Percentiles rank a stretch among this genome's conserved stretches.
phyloP scores from a whole-genome alignment of 2,113 vertebrate genomes.

The Halichoerus grypus region DNA sequence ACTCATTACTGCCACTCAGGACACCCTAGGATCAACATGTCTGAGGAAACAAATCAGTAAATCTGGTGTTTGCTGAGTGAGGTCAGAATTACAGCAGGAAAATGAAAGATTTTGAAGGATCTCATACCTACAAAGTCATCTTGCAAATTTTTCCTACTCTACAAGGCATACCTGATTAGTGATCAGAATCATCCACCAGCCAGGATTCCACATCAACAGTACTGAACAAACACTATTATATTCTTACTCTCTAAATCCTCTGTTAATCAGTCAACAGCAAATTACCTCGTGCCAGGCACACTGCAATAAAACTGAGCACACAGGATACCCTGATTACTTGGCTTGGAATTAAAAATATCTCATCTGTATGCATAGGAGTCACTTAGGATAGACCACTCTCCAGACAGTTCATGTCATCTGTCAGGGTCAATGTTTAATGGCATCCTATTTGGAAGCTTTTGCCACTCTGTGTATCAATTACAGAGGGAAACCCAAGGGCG shows the following conservation, averaged over 20 bases:
- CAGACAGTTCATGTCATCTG: neutral
- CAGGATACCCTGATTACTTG: neutral
- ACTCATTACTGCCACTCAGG: neutral
- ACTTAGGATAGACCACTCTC: neutral
- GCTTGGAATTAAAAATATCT: constrained; percentile 20
- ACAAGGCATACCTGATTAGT: neutral
- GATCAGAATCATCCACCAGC: neutral
- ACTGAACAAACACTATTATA: constrained; percentile 26
- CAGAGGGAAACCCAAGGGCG: neutral
- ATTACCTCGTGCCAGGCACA: neutral
- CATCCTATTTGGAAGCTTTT: neutral
- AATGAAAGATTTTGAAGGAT: neutral
- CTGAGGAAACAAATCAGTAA: constrained; percentile 10
- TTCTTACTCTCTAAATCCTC: neutral
- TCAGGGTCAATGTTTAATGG: neutral
- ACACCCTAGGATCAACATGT: neutral
- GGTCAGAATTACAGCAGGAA: constrained; percentile 33
- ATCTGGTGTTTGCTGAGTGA: neutral
- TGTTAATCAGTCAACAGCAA: constrained; percentile 62
- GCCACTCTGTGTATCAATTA: neutral
- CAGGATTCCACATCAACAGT: neutral
- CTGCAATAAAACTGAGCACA: neutral
- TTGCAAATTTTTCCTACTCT: neutral
- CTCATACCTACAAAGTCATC: neutral
- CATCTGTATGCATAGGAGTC: neutral